Evolutionary conservation across 2,888 invertebrate species (phyloP), one percentile per base, ranked within the genome.

Genomic region (Noctua pronuba): DNA sequence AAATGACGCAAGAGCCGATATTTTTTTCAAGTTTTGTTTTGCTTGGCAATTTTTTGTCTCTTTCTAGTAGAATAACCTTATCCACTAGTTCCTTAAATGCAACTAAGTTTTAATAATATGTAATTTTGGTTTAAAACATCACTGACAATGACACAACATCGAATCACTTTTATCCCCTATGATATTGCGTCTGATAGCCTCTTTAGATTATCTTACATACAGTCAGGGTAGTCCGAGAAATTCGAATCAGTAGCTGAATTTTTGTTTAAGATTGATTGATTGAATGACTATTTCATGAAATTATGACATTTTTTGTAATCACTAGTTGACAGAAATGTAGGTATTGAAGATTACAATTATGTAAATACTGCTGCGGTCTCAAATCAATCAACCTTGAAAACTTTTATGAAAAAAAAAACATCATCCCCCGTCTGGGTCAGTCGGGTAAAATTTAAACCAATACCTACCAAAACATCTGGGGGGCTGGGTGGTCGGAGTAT

Each of bases 1-100:
- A 94, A 94, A 88, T 90, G 87, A 85, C 82, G 82, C 75, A 79
- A 78, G 60, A 69, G 8, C 41, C 49, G 68, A 72, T 71, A 58
- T 75, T 83, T 71, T 68, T 73, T 75, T 65, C 31, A 16, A 58
- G 35, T 58, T 38, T 52, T 71, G 44, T 80, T 85, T 75, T 80
- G 68, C 62, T 38, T 65, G n/a, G 28, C 58, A 64, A 67, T 67
- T 16, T 64, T 58, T 65, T 75, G 49, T 73, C 65, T n/a, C 78
- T 73, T 73, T 55, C 46, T 55, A 38, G 38, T 49, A 41, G 24
- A 55, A 38, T 66, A 21, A 69, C 13, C 28, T 55, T 31, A 60
- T 28, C 18, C 31, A 58, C 21, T n/a, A 21, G 21, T 46, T 62
- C 21, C 21, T 7, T 31, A 49, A 2, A 24, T 2, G n/a, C 21